Percentiles rank a stretch among this genome's conserved stretches.
These are phyloP conservation scores for human (Homo sapiens) DNA, from an alignment of 2,113 vertebrate species.

Conservation along the genomic window DNA sequence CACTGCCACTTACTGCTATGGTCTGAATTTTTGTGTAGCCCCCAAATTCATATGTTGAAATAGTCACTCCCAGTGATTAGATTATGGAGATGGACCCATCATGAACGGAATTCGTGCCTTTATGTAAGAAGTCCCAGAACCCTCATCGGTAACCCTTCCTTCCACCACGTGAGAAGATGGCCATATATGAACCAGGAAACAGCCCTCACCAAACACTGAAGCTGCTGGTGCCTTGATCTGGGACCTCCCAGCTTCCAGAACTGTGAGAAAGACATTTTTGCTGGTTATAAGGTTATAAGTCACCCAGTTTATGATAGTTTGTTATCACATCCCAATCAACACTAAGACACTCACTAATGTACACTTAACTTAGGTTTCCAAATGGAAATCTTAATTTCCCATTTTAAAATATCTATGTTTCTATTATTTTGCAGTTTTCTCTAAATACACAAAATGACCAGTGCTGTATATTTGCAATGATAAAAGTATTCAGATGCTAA, in stretches of 20 bases:
- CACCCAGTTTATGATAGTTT: neutral
- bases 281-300: neutral
- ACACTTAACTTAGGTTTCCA: neutral
- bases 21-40: too few species aligned
- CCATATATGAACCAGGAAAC: neutral
- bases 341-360: neutral
- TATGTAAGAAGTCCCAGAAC: neutral
- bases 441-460: neutral
- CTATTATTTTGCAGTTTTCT: neutral
- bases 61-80: neutral
- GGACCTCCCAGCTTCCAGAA: neutral
- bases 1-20: accelerated
- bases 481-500: neutral
- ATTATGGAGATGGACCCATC: too few species aligned
- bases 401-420: neutral
- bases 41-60: neutral
- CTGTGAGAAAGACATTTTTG: neutral
- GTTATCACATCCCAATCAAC: neutral
- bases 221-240: too few species aligned
- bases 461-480: neutral
- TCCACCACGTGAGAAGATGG: accelerated
- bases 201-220: too few species aligned
- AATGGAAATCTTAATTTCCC: neutral
- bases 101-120: neutral
- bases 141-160: neutral